These are phyloP conservation scores for Podotricha telesiphe DNA, from an alignment of 2,888 invertebrate species.

Conservation along the genomic window DNA sequence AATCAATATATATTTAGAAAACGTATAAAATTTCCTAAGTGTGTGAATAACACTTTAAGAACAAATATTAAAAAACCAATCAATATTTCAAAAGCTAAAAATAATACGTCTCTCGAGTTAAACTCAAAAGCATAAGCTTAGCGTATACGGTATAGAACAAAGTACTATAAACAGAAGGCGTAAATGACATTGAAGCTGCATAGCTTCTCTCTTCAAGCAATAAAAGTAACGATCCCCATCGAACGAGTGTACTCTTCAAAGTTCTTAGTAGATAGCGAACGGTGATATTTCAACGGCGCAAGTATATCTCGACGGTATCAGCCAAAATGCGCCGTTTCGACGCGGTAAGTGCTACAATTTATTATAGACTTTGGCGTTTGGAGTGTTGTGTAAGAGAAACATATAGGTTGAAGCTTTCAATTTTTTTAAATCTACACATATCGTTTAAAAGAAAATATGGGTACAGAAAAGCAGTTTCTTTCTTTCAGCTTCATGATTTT, in stretches of 20 bases:
- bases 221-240: slow-evolving; percentile 24
- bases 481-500: no score
- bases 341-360: slow-evolving; percentile 76
- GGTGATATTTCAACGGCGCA: slow-evolving; percentile 69
- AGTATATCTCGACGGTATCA: slow-evolving; percentile 71
- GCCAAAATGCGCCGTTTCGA: slow-evolving; percentile 79
- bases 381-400: slow-evolving; percentile 45
- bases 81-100: no score
- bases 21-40: no score
- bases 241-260: slow-evolving; percentile 30
- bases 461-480: no score
- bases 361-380: slow-evolving; percentile 61
- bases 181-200: slow-evolving; percentile 7
- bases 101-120: no score
- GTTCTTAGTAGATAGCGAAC: slow-evolving; percentile 58
- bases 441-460: no score
- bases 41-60: no score
- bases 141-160: not conserved
- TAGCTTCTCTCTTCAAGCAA: slow-evolving; percentile 8
- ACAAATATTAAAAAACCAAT: no score
- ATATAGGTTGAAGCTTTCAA: not conserved
- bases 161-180: slow-evolving; percentile 4
- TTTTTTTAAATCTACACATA: no score
- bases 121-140: not conserved
- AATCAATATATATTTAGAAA: no score